A percentile compares a stretch with the other conserved stretches of the same genome.
These are phyloP conservation scores for Eolophus roseicapilla DNA, from an alignment of 2,113 vertebrate genomes.

Conservation along the genomic window DNA sequence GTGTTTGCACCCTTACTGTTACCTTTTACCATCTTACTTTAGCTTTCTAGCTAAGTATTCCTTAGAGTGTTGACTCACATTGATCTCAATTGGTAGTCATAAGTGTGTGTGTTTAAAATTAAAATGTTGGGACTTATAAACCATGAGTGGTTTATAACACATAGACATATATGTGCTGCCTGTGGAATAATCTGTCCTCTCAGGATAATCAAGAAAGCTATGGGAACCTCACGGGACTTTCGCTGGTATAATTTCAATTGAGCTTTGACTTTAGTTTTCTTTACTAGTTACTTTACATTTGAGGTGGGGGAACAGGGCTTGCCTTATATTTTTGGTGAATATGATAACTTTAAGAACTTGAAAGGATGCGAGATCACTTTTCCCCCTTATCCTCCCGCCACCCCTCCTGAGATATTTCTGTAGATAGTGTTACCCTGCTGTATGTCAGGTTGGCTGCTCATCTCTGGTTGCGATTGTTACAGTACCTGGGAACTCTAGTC, in stretches of 20 bases:
- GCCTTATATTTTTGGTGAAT: background rate
- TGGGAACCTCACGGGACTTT: background rate
- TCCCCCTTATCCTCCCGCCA: background rate
- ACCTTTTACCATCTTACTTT: background rate
- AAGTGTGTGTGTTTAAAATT: background rate
- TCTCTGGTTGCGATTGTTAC: background rate
- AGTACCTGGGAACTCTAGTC: background rate
- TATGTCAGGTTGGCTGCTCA: background rate
- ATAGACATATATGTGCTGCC: background rate
- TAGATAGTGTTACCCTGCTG: background rate
- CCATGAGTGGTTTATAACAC: background rate
- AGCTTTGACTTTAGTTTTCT: background rate
- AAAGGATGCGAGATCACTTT: background rate
- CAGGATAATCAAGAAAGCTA: background rate
- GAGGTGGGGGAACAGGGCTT: background rate
- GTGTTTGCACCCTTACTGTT: background rate
- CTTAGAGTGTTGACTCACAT: background rate
- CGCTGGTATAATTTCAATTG: background rate
- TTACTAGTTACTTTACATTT: background rate
- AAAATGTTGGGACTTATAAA: background rate
- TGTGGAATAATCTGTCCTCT: background rate
- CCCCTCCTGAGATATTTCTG: background rate
- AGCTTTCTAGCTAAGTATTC: background rate
- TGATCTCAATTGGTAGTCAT: background rate
- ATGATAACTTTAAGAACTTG: background rate